Conservation (phyloP, 1,140 invertebrate genomes). For the Drosophila oshimai region DNA sequence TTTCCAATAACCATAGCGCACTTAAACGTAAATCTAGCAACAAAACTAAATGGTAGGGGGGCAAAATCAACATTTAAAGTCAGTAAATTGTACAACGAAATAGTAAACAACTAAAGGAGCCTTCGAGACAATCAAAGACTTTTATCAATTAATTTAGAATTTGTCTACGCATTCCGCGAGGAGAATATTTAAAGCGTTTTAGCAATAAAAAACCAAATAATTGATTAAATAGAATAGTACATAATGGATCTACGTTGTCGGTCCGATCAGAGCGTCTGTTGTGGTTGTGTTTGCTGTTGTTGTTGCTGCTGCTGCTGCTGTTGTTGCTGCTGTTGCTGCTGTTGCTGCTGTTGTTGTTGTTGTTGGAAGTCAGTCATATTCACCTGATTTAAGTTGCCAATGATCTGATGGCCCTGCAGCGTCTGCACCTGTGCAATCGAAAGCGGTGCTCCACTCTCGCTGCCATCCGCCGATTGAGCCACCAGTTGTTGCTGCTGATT, state of each 20-base stretch:
- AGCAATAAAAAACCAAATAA: conserved; percentile 12
- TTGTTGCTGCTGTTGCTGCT: conserved; percentile 45
- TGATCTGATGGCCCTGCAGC: conserved; percentile 81
- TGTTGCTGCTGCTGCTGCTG: conserved; percentile 45
- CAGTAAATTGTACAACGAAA: conserved; percentile 48
- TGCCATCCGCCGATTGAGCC: conserved; percentile 74
- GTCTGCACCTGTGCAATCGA: conserved; percentile 82
- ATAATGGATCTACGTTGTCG: conserved; percentile 27
- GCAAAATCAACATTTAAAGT: conserved; percentile 50
- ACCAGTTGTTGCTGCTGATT: conserved; percentile 73
- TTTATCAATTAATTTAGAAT: conserved; percentile 26
- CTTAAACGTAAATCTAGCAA: conserved; percentile 44
- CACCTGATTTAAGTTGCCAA: conserved; percentile 82
- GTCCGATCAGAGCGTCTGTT: conserved; percentile 70
- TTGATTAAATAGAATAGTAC: conserved; percentile 14
- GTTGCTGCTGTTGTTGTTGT: conserved; percentile 54
- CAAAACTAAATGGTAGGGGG: conserved; percentile 32
- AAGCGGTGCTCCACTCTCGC: conserved; percentile 71
- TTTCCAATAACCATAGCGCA: conserved; percentile 64
- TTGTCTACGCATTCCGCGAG: conserved; percentile 17
- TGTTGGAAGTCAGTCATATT: conserved; percentile 82
- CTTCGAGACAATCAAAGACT: not conserved
- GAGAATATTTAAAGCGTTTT: conserved; percentile 17
- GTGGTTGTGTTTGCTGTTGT: conserved; percentile 59
- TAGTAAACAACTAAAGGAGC: conserved; percentile 47